phyloP scores from a whole-genome alignment of 2,888 invertebrate genomes.

The Agrotis clavis region DNA sequence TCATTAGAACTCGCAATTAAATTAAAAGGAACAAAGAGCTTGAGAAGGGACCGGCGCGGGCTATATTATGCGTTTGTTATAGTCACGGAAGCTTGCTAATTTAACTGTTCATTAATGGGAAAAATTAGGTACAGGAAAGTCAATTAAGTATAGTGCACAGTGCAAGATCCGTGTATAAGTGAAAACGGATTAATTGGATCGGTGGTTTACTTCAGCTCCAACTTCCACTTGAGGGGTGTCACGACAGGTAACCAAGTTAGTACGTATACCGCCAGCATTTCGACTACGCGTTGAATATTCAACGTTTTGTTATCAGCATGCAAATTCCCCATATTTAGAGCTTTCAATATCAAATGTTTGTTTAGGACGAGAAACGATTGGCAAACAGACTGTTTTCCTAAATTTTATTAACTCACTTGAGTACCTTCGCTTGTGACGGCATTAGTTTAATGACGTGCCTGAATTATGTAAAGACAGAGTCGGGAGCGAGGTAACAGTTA shows the following conservation, averaged over 20 bases:
- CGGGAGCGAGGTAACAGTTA: conserved; percentile 45
- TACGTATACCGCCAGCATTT: conserved; percentile 62
- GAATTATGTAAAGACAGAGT: conserved; percentile 52
- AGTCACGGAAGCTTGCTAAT: conserved; percentile 32
- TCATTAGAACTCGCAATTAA: conserved; percentile 50
- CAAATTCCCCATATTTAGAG: conserved; percentile 53
- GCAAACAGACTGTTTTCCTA: conserved; percentile 34
- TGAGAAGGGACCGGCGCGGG: conserved; percentile 20
- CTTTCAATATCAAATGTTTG: conserved; percentile 47
- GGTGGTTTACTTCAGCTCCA: conserved; percentile 62
- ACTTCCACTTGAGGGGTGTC: conserved; percentile 70
- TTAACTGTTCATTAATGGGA: conserved; percentile 30
- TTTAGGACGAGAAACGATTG: conserved; percentile 48
- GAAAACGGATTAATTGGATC: conserved; percentile 69
- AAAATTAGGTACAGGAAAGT: conserved; percentile 39
- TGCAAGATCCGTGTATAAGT: conserved; percentile 51
- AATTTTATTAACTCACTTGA: conserved; percentile 34
- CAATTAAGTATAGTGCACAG: conserved; percentile 62
- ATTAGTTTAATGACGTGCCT: conserved; percentile 51
- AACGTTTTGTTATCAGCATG: conserved; percentile 58
- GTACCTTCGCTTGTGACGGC: conserved; percentile 19
- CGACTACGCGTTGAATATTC: conserved; percentile 74
- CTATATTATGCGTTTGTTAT: conserved; percentile 17
- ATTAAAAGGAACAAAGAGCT: conserved; percentile 42
- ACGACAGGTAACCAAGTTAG: conserved; percentile 72